Evolutionary conservation across 1,140 invertebrate species (phyloP), one percentile per base, ranked within the genome.

Genomic region (Pararge aegeria): DNA sequence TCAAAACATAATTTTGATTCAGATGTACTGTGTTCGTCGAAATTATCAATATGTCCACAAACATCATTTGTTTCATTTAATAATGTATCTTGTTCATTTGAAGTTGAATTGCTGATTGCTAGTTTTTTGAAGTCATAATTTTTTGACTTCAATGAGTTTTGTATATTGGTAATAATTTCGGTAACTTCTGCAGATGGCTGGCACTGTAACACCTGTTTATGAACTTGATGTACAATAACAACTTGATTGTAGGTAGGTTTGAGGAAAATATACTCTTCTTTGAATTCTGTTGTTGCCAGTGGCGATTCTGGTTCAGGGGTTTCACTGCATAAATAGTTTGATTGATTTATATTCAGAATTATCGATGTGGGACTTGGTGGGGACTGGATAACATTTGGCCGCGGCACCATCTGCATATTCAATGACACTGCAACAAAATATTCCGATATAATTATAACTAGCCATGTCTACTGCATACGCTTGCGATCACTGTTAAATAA

Each of bases 291-390:
- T 48, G 63, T 58, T 40, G 65, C 46, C 51, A 55, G 42, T 38
- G 61, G 64, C 0, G 64, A 18, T 0, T 80, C 81, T 5, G 76
- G 54, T 0, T 80, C 81, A 5, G 76, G 54, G 7, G 74, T 68
- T 59, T 82, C 72, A 55, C 76, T 86, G 64, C 86, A 90, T 49
- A 89, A 68, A 66, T 78, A 90, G 52, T 81, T 89, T 0, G 88
- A 87, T 21, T 90, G 88, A 56, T 90, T 90, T 57, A 90, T 87
- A 66, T 76, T 85, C 19, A 71, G 64, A 37, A 90, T 90, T 54
- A 90, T 83, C 19, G 87, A 85, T 5, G 79, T 90, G 2, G 87
- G 88, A 56, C 88, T 90, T 0, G 89, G 87, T 16, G 89, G 89
- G 0, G 85, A 88, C 51, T 83, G 76, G 67, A 79, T 76, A 12